phyloP scores from a whole-genome alignment of 2,113 vertebrate species.

The Hippoglossus stenolepis region DNA sequence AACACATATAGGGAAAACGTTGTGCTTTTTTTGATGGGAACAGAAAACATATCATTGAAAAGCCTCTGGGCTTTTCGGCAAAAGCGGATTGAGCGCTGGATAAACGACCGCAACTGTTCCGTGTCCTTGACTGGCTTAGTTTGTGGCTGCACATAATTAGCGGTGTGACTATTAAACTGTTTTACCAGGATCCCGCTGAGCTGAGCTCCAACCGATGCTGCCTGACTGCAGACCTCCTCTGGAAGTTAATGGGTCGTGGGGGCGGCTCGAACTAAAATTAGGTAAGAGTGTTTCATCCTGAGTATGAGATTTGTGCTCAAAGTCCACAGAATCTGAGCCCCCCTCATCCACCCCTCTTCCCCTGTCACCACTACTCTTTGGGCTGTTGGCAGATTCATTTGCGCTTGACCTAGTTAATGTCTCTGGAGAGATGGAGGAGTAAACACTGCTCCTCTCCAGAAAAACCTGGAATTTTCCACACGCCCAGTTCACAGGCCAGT shows the following conservation, averaged over 20 bases:
- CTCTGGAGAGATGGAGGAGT: conserved; percentile 62
- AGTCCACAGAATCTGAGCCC: conserved; percentile 47
- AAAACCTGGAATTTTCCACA: conserved; percentile 76
- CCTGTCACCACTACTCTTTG: conserved; percentile 57
- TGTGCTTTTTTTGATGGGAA: conserved; percentile 26
- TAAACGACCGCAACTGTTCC: conserved; percentile 36
- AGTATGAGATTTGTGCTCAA: conserved; percentile 56
- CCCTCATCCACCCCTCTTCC: conserved; percentile 5
- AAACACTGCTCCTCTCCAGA: conserved; percentile 66
- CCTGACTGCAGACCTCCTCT: conserved; percentile 44
- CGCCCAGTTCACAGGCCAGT: conserved; percentile 34
- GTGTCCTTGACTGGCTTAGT: conserved; percentile 55
- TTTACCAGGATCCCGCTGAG: conserved; percentile 49
- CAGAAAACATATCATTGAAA: conserved; percentile 46
- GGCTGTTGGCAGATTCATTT: conserved; percentile 73
- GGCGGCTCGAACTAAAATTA: conserved; percentile 61
- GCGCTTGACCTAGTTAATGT: conserved; percentile 79
- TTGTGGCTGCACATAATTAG: conserved; percentile 62
- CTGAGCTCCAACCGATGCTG: conserved; percentile 31
- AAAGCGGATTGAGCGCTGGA: conserved; percentile 53
- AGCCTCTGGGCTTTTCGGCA: neutral
- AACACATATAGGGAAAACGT: conserved; percentile 11
- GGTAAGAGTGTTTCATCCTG: conserved; percentile 41
- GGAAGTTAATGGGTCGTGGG: conserved; percentile 59
- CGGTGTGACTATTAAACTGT: conserved; percentile 60